Base-by-base conservation (phyloP, 2,888 invertebrate genomes). In the Sepiola atlantica region DNA sequence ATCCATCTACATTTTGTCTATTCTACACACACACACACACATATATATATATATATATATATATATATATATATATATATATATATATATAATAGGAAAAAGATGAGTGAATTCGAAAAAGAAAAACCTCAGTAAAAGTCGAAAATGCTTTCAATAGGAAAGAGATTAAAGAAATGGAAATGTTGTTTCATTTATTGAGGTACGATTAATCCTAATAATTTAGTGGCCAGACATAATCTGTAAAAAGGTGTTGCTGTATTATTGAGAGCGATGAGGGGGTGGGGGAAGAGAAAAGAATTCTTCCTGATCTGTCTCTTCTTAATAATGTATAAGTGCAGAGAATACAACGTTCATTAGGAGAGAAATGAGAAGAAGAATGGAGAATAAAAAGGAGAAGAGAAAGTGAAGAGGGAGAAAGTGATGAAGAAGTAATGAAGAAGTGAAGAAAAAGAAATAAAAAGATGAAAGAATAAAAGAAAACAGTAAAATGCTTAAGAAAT, bases 211-310 rank as follows among this genome's bases (percentile, higher is more conserved):
- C n/a, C 77, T 32, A 32, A 77, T 77, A 77, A 32, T 77, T 77
- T 77, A n/a, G 77, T 77, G 32, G 77, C 77, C 77, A 77, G 77
- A 77, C 32, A 77, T 77, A 77, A 77, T 77, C 77, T 77, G 16
- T 32, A 77, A 77, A 77, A 77, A 77, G 77, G 77, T 77, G 77
- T 77, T 77, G 77, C n/a, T 77, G 77, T n/a, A 77, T 77, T 77
- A 77, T 77, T 14, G n/a, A 16, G 21, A 21, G n/a, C 12, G 28
- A 12, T 24, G 24, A 57, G 24, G 24, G 24, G 21, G 24, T 24
- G 20, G 24, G 24, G 57, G 6, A 57, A 57, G 24, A 20, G 24
- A 24, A 24, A 77, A 77, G 77, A 77, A 77, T 77, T 77, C 77
- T 77, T 77, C 77, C 77, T 77, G 10, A 12, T 77, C 77, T 77